Evolutionary conservation across 2,113 vertebrate genomes (phyloP).

Genomic region (Tragelaphus buxtoni): DNA sequence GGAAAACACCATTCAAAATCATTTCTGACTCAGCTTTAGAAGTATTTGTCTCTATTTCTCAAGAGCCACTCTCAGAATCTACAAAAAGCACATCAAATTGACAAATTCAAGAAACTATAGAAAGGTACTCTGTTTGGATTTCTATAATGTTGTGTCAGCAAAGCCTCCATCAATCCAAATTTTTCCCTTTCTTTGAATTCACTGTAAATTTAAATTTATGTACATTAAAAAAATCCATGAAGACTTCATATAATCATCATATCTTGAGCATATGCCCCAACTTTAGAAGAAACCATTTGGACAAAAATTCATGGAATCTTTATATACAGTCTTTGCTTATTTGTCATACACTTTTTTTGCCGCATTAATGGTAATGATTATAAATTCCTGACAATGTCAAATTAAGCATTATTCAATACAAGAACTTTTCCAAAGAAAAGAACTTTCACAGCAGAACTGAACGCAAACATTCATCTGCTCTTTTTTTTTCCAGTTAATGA

Average conservation of each 20-base stretch:
- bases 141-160: background rate
- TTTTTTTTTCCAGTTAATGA: conserved; percentile 57
- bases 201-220: conserved; percentile 29
- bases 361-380: background rate
- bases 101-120: background rate
- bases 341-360: background rate
- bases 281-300: conserved; percentile 28
- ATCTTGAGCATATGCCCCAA: background rate
- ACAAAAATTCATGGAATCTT: background rate
- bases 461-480: conserved; percentile 32
- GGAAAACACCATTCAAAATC: background rate
- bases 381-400: conserved; percentile 40
- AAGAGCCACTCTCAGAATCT: background rate
- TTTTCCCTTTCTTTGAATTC: conserved; percentile 16
- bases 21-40: background rate
- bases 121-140: background rate
- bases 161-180: background rate
- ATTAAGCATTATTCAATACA: conserved; percentile 1
- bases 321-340: background rate
- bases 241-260: background rate
- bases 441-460: conserved; percentile 38
- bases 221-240: background rate
- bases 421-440: conserved; percentile 31
- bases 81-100: background rate
- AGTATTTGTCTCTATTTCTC: background rate